Conservation (phyloP, 1,140 invertebrate species). For the Mya arenaria region DNA sequence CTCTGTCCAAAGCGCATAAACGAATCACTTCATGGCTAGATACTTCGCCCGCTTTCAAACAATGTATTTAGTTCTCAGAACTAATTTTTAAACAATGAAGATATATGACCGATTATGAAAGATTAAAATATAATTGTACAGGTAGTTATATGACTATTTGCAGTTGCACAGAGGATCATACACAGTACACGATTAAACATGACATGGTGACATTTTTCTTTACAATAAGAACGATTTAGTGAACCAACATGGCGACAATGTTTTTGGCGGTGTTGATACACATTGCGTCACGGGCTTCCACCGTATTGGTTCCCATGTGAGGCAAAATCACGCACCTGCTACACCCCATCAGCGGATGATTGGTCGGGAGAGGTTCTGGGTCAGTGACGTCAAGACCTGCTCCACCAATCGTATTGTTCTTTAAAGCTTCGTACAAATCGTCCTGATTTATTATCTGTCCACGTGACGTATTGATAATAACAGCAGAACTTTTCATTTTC, state of each 20-base stretch:
- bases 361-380: constrained; percentile 63
- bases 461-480: constrained; percentile 70
- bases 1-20: no score
- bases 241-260: constrained; percentile 37
- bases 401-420: constrained; percentile 48
- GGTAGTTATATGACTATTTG: no score
- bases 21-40: no score
- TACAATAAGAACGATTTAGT: no score
- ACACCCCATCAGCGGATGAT: constrained; percentile 53
- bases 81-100: no score
- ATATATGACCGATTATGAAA: no score
- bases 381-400: constrained; percentile 66
- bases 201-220: no score
- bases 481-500: constrained; percentile 80
- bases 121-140: no score
- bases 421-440: constrained; percentile 74
- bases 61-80: no score
- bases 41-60: no score
- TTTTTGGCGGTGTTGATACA: constrained; percentile 51
- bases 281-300: constrained; percentile 44
- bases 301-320: constrained; percentile 56
- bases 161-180: no score
- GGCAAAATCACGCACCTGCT: constrained; percentile 60
- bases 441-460: constrained; percentile 69
- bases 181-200: no score